Evolutionary conservation across 2,113 vertebrate genomes (phyloP).

Genomic region (Prietella phreatophila): DNA sequence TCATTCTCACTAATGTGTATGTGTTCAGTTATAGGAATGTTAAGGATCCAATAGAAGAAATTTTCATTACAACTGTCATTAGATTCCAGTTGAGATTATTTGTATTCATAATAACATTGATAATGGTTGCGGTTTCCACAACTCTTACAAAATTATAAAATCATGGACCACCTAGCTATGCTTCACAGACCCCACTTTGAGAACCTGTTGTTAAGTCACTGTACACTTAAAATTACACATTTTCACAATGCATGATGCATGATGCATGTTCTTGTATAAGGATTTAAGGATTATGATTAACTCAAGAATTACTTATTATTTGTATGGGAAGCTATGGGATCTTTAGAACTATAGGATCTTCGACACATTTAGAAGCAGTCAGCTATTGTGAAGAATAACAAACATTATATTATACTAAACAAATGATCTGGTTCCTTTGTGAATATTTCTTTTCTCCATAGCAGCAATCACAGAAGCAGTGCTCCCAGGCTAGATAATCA

Average conservation of each 20-base stretch:
- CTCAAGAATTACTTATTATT: background rate
- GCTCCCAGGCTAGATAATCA: background rate
- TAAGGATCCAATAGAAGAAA: background rate
- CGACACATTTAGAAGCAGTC: background rate
- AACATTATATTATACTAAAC: background rate
- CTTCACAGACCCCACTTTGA: background rate
- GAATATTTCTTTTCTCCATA: background rate
- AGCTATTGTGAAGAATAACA: background rate
- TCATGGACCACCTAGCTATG: background rate
- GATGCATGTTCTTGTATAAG: background rate
- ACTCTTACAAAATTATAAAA: background rate
- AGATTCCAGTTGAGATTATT: background rate
- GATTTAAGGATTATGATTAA: background rate
- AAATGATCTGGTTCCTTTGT: background rate
- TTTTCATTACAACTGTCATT: background rate
- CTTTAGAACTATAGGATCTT: background rate
- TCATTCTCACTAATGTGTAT: background rate
- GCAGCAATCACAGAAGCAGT: background rate
- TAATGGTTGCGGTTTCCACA: background rate
- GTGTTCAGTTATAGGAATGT: background rate
- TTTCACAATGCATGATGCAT: background rate
- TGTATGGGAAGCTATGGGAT: background rate
- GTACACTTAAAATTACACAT: background rate
- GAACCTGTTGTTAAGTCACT: background rate
- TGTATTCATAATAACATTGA: background rate